Percentiles rank a stretch among this genome's conserved stretches.
These are phyloP conservation scores for Tipula helvola DNA, from an alignment of 2,888 invertebrate genomes.

Conservation along the genomic window DNA sequence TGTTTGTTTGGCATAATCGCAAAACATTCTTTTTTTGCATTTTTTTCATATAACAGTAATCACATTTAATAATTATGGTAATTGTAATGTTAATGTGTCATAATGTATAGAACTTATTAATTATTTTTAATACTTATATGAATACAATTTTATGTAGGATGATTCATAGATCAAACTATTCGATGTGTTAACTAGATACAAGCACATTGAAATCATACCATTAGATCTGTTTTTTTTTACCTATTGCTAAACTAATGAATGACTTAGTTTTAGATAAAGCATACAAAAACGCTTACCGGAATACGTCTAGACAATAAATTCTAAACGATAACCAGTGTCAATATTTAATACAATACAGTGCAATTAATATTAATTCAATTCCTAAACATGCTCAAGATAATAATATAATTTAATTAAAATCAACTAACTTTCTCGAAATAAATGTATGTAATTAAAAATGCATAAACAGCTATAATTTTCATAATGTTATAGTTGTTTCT, in stretches of 20 bases:
- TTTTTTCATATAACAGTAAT: background rate
- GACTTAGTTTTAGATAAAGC: background rate
- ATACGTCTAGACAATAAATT: background rate
- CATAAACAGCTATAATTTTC: background rate
- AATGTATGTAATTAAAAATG: background rate
- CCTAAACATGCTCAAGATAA: background rate
- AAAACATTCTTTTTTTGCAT: background rate
- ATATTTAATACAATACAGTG: background rate
- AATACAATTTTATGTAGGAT: background rate
- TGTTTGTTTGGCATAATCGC: background rate
- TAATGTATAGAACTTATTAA: no score
- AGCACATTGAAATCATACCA: background rate
- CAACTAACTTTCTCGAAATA: background rate
- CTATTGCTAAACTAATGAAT: background rate
- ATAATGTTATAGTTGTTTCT: background rate
- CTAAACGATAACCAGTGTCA: background rate
- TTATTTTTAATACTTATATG: background rate
- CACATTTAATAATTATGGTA: no score
- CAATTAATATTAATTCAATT: background rate
- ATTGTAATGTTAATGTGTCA: background rate
- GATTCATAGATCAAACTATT: background rate
- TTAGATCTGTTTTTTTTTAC: background rate
- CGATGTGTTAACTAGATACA: background rate
- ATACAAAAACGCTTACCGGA: background rate
- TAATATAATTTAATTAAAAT: background rate